A percentile compares a stretch with the other conserved stretches of the same genome.
Evolutionary conservation across 2,888 invertebrate species (phyloP).

Genomic region (Eurytoma adleriae): DNA sequence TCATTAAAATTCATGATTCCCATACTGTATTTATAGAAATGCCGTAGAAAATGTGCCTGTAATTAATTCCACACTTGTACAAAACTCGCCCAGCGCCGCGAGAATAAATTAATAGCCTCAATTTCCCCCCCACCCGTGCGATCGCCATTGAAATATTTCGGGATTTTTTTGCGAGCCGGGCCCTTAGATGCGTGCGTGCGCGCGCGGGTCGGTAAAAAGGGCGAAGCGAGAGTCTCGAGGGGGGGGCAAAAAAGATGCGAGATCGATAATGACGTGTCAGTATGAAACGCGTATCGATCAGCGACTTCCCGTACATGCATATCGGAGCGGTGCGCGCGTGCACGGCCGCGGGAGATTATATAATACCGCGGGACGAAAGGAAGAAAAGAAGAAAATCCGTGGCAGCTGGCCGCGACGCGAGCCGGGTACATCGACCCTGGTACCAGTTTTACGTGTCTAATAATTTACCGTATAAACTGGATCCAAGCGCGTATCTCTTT

Average conservation of each 20-base stretch:
- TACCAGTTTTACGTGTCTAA: conserved; percentile 67
- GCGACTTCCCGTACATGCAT: conserved; percentile 10
- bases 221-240: background rate
- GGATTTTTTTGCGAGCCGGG: background rate
- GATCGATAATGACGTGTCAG: conserved; percentile 6
- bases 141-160: background rate
- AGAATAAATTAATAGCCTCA: conserved; percentile 29
- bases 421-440: conserved; percentile 62
- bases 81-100: background rate
- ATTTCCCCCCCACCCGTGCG: background rate
- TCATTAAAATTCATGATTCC: conserved; percentile 37
- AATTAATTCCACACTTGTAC: conserved; percentile 22
- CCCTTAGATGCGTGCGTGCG: background rate
- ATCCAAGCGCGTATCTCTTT: conserved; percentile 58
- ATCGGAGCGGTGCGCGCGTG: background rate
- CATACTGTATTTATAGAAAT: conserved; percentile 4
- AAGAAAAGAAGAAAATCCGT: conserved; percentile 56
- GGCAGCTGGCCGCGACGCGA: conserved; percentile 45
- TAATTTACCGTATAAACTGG: conserved; percentile 71
- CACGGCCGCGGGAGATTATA: conserved; percentile 24
- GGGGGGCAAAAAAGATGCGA: background rate
- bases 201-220: background rate
- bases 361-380: conserved; percentile 41
- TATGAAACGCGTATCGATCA: conserved; percentile 17
- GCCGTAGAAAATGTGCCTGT: background rate